Base-by-base conservation (phyloP, 2,113 vertebrate genomes). In the Entomyzon cyanotis region DNA sequence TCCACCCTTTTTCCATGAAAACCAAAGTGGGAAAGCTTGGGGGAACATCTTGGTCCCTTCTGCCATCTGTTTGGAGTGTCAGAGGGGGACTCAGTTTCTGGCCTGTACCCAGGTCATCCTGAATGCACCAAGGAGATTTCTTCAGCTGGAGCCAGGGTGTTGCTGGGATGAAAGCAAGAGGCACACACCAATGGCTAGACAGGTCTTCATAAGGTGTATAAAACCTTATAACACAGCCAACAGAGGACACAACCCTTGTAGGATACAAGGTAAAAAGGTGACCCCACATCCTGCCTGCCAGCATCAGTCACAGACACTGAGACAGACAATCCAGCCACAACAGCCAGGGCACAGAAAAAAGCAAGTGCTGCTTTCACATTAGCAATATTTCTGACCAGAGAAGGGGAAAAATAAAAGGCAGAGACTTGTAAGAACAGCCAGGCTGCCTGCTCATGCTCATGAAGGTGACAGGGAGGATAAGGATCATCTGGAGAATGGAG, bases 161-260 rank as follows among this genome's bases (percentile, higher is more conserved):
- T 78, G 27, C 52, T 71, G 39, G 11, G 35, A 28, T 58, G 35
- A 94, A 88, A 86, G 42, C 35, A 67, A 41, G 28, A 58, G 19
- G 15, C 25, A 53, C 10, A 41, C 1, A 0, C 4, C 28, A 58
- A 7, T 19, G n/a, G 33, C 28, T 19, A 53, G 35, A 44, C 2
- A n/a, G 13, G 18, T 46, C 76, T 84, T 18, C 9, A n/a, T 16
- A 56, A 22, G 33, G 13, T 19, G 6, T 7, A 1, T 56, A 50
- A 73, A 78, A 14, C 7, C 24, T 53, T 39, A 15, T 5, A 64
- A 24, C 77, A 35, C 18, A 84, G 33, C 22, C 53, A 30, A 30
- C 15, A 11, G 10, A 21, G 15, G 33, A 42, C 15, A 28, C 0
- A 0, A 28, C 6, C 14, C 24, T 44, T 7, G 3, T 6, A n/a